A percentile compares a stretch with the other conserved stretches of the same genome.
Evolutionary conservation across 1,140 invertebrate species (phyloP).

Genomic region (Laupala kohalensis): DNA sequence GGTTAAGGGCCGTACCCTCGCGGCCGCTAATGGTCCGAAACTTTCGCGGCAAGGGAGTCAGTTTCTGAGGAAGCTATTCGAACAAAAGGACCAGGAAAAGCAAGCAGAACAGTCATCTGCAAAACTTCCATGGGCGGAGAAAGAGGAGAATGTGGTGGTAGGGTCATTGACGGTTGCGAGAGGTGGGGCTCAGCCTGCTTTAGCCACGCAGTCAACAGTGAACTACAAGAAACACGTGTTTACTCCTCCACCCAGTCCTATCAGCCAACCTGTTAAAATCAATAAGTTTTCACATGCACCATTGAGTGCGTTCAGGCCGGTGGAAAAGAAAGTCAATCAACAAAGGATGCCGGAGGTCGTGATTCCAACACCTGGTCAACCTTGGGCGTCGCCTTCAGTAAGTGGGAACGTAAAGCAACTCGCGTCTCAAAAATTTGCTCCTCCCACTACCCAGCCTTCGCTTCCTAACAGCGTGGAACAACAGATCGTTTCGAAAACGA

Average conservation of each 20-base stretch:
- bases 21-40: conserved; percentile 23
- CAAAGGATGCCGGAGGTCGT: neutral
- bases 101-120: conserved; percentile 27
- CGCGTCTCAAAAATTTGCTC: conserved; percentile 20
- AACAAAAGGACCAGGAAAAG: conserved; percentile 26
- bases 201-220: conserved; percentile 15
- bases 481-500: neutral
- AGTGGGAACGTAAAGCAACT: conserved; percentile 25
- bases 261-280: conserved; percentile 34
- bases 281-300: conserved; percentile 49
- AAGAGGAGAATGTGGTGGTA: conserved; percentile 24
- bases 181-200: too few relatives aligned
- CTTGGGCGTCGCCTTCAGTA: conserved; percentile 33
- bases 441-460: neutral
- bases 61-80: conserved; percentile 28
- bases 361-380: conserved; percentile 14
- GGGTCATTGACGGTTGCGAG: conserved; percentile 32
- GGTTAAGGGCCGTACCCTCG: conserved; percentile 15
- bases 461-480: neutral
- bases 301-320: conserved; percentile 53
- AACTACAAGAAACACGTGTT: conserved; percentile 22
- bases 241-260: conserved; percentile 6
- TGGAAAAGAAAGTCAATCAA: conserved; percentile 28
- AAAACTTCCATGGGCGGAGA: conserved; percentile 23
- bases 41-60: conserved; percentile 26